phyloP scores from a whole-genome alignment of 2,797 vertebrate species.

The Clamator glandarius region DNA sequence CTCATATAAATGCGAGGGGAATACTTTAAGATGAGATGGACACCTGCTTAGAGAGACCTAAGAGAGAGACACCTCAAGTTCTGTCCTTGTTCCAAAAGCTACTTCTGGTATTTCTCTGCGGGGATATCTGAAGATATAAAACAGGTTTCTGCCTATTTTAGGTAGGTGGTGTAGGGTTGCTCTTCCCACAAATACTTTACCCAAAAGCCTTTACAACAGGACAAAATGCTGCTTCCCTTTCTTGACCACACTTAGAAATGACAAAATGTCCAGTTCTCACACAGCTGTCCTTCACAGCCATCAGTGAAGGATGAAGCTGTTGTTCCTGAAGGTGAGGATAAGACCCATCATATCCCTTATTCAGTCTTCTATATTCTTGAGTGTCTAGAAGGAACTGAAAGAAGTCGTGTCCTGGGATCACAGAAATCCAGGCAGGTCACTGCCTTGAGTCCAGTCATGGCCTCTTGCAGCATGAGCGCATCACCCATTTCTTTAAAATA shows the following conservation, averaged over 20 bases:
- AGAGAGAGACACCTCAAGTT: neutral
- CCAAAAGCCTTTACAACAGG: neutral
- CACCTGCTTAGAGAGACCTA: neutral
- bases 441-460: neutral
- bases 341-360: neutral
- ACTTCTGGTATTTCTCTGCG: neutral
- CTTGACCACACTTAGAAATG: neutral
- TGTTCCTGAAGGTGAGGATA: neutral
- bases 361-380: neutral
- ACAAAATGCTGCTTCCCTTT: neutral
- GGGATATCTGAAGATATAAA: neutral
- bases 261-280: neutral
- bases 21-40: neutral
- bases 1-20: neutral
- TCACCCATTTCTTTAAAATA: conserved; percentile 12
- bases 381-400: conserved; percentile 39
- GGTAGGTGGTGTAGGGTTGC: neutral
- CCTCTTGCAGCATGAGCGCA: neutral
- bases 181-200: neutral
- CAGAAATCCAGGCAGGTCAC: neutral
- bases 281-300: neutral
- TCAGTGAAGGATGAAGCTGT: neutral
- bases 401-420: neutral
- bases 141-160: neutral
- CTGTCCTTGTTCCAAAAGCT: neutral